Percentiles rank a stretch among this genome's conserved stretches.
Evolutionary conservation across 2,113 vertebrate species (phyloP).

Genomic region (Oryctolagus cuniculus): mOryCun1.1 NC_091450.1:28865501-28866000

Average conservation of each 20-base stretch:
- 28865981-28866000: conserved; percentile 77
- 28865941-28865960: conserved; percentile 86
- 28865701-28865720: conserved; percentile 60
- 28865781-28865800: conserved; percentile 38
- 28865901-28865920: conserved; percentile 82
- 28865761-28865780: conserved; percentile 50
- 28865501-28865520: conserved; percentile 84
- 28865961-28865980: conserved; percentile 81
- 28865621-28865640: background rate
- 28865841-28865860: conserved; percentile 63
- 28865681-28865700: conserved; percentile 67
- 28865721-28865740: conserved; percentile 81
- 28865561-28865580: conserved; percentile 78
- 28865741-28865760: conserved; percentile 70
- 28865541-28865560: conserved; percentile 78
- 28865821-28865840: conserved; percentile 58
- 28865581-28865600: conserved; percentile 29
- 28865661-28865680: conserved; percentile 57
- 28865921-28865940: conserved; percentile 82
- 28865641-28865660: conserved; percentile 66
- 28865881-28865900: conserved; percentile 78
- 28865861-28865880: conserved; percentile 76
- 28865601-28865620: conserved; percentile 12
- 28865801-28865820: conserved; percentile 62
- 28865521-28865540: conserved; percentile 79